phyloP scores from a whole-genome alignment of 2,888 invertebrate species.

The Platycheirus albimanus region DNA sequence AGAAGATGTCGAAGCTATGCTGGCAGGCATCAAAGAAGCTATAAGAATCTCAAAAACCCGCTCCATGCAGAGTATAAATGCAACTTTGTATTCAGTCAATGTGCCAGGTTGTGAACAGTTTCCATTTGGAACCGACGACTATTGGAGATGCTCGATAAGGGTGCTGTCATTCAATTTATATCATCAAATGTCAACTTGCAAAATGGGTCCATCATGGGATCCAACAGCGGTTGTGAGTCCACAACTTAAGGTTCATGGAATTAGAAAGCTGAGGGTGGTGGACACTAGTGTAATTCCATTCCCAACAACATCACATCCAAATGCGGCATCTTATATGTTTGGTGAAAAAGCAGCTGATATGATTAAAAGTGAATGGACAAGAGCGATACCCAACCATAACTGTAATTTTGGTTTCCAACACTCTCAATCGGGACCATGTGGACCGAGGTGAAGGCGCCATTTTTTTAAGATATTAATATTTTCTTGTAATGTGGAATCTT shows the following conservation, averaged over 20 bases:
- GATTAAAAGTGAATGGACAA: neutral
- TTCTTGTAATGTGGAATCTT: too few relatives aligned
- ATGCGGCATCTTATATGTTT: slow-evolving; percentile 88
- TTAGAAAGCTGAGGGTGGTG: slow-evolving; percentile 85
- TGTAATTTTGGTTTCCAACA: too few relatives aligned
- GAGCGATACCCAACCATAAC: too few relatives aligned
- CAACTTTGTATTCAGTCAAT: slow-evolving; percentile 83
- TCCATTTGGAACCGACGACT: slow-evolving; percentile 78
- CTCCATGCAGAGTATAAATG: slow-evolving; percentile 85
- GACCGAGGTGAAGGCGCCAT: too few relatives aligned
- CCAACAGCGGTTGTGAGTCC: slow-evolving; percentile 86
- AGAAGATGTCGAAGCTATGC: slow-evolving; percentile 83
- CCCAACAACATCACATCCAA: slow-evolving; percentile 87
- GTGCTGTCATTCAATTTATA: slow-evolving; percentile 86
- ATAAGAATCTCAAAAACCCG: slow-evolving; percentile 85
- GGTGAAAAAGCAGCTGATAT: too few relatives aligned
- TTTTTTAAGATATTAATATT: too few relatives aligned
- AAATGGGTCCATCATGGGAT: slow-evolving; percentile 87
- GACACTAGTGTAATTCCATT: slow-evolving; percentile 88
- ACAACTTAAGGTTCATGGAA: slow-evolving; percentile 85
- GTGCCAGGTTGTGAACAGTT: slow-evolving; percentile 84
- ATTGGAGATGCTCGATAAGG: slow-evolving; percentile 81
- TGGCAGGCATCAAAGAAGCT: slow-evolving; percentile 85
- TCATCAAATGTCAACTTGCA: slow-evolving; percentile 87
- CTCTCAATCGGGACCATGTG: too few relatives aligned